Percentiles rank a stretch among this genome's conserved stretches.
Evolutionary conservation across 1,140 invertebrate species (phyloP).

Genomic region (Sinonovacula constricta): DNA sequence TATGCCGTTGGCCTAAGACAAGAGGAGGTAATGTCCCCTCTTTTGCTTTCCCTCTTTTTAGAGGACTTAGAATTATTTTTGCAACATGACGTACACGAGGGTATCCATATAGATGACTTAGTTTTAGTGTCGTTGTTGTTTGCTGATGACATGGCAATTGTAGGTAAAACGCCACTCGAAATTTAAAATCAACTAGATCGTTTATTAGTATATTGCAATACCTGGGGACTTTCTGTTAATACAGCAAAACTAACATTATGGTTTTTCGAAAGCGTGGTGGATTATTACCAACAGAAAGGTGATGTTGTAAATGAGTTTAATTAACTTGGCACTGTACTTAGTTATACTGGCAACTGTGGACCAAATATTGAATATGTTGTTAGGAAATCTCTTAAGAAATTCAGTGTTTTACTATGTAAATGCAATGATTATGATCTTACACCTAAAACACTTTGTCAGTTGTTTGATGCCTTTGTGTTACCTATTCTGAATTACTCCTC

Average conservation of each 20-base stretch:
- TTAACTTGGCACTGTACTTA: neutral
- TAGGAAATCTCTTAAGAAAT: neutral
- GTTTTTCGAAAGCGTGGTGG: constrained; percentile 43
- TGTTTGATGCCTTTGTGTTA: constrained; percentile 3
- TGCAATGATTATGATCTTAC: neutral
- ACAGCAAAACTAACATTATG: constrained; percentile 20
- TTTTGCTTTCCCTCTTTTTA: no score
- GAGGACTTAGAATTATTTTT: constrained; percentile 1
- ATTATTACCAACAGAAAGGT: neutral
- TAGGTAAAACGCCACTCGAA: neutral
- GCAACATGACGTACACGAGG: neutral
- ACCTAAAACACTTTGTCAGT: neutral
- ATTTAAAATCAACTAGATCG: neutral
- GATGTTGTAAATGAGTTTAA: constrained; percentile 13
- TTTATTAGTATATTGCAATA: constrained; percentile 6
- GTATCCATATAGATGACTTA: neutral
- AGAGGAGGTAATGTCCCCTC: constrained; percentile 31
- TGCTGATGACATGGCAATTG: neutral
- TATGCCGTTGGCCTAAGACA: constrained; percentile 31
- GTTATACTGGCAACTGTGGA: neutral
- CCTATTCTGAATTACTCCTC: neutral
- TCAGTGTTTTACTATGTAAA: neutral
- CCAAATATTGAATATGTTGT: neutral
- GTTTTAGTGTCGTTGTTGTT: neutral
- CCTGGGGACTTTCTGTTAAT: constrained; percentile 25